phyloP scores from a whole-genome alignment of 2,888 invertebrate genomes.

The Ditylenchus weischeri region DNA sequence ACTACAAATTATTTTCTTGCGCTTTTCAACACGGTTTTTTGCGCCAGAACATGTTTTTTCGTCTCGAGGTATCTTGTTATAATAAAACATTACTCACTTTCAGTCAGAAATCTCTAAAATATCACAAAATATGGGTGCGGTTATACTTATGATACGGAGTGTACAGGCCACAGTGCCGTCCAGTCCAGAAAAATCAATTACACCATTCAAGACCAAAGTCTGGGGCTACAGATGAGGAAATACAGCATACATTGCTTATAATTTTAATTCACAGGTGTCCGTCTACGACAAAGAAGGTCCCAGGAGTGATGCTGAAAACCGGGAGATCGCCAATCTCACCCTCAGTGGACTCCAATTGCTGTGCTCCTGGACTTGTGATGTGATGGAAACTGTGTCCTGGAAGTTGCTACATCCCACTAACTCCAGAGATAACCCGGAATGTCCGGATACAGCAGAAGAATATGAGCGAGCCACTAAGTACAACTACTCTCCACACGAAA shows the following conservation, averaged over 20 bases:
- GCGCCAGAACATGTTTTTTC: too few relatives aligned
- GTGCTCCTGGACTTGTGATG: slow-evolving; percentile 92
- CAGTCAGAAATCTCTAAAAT: too few relatives aligned
- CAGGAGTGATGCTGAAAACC: slow-evolving; percentile 84
- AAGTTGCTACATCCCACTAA: slow-evolving; percentile 95
- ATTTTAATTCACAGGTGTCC: slow-evolving; percentile 16
- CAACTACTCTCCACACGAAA: slow-evolving; percentile 94
- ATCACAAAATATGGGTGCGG: too few relatives aligned
- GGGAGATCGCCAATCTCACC: slow-evolving; percentile 83
- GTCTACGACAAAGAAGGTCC: slow-evolving; percentile 47
- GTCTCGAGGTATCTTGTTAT: too few relatives aligned
- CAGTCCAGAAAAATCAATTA: not conserved
- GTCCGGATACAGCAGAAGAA: slow-evolving; percentile 86
- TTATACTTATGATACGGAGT: too few relatives aligned
- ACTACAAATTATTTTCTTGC: too few relatives aligned
- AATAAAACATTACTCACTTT: too few relatives aligned
- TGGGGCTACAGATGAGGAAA: not conserved
- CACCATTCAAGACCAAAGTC: too few relatives aligned
- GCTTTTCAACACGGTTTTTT: too few relatives aligned
- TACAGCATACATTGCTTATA: too few relatives aligned
- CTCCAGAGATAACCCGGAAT: slow-evolving; percentile 87
- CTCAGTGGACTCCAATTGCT: slow-evolving; percentile 85
- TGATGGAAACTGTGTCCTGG: slow-evolving; percentile 76
- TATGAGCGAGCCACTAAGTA: slow-evolving; percentile 86
- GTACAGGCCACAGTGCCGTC: too few relatives aligned